Evolutionary conservation across 2,797 vertebrate genomes (phyloP).

Genomic region (Etheostoma perlongum): DNA sequence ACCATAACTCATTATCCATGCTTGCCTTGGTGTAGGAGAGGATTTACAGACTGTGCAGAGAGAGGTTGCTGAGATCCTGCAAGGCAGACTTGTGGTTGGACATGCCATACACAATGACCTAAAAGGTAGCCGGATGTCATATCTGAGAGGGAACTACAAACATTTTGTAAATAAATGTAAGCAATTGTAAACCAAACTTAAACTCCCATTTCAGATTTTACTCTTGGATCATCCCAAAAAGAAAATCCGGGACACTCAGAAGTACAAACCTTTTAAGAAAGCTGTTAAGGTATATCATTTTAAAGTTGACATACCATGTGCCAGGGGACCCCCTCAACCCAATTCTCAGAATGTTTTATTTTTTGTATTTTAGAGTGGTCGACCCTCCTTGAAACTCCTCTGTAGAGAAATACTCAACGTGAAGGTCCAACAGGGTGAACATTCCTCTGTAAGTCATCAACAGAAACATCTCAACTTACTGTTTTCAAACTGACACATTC

Average conservation of each 20-base stretch:
- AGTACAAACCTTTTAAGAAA: too few species aligned
- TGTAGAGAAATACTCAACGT: too few species aligned
- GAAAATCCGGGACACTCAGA: conserved; percentile 95
- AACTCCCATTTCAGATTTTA: too few species aligned
- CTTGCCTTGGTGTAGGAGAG: conserved; percentile 84
- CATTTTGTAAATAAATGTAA: too few species aligned
- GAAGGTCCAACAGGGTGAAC: too few species aligned
- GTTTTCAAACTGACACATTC: too few species aligned
- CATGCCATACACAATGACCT: conserved; percentile 94
- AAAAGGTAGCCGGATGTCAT: conserved; percentile 85
- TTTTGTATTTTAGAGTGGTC: conserved; percentile 77
- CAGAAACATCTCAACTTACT: too few species aligned
- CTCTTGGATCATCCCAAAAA: too few species aligned
- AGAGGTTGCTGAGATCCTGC: conserved; percentile 91
- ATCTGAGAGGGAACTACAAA: too few species aligned
- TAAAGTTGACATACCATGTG: background rate
- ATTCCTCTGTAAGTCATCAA: too few species aligned
- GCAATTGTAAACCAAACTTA: too few species aligned
- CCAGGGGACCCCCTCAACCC: accelerated
- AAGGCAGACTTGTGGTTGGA: conserved; percentile 91
- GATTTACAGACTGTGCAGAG: conserved; percentile 87
- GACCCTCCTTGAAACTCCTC: conserved; percentile 90
- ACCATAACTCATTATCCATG: background rate
- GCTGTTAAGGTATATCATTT: too few species aligned
- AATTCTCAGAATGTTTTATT: background rate